Percentiles rank a stretch among this genome's conserved stretches.
Conservation (phyloP, 1,140 invertebrate species). For the Tetragnatha versicolor region DNA sequence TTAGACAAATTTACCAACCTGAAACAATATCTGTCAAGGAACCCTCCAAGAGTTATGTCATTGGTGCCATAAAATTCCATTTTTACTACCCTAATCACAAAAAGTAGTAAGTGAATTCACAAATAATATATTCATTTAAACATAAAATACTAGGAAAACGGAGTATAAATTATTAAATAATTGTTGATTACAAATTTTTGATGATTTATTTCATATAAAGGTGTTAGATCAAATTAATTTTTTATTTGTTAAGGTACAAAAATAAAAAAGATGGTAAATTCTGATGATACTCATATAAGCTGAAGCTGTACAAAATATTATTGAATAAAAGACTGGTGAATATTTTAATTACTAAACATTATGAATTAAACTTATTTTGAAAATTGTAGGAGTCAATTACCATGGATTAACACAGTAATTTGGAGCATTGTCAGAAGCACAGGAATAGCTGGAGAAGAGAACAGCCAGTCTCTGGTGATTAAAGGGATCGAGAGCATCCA, state of each 20-base stretch:
- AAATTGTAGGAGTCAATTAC: constrained; percentile 65
- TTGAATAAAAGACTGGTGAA: too few relatives aligned
- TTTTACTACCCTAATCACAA: constrained; percentile 74
- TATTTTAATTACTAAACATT: too few relatives aligned
- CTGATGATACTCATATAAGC: too few relatives aligned
- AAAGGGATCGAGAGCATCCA: constrained; percentile 83
- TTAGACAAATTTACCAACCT: too few relatives aligned
- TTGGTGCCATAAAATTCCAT: constrained; percentile 96
- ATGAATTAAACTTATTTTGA: not conserved
- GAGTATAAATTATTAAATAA: not conserved
- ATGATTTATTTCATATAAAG: too few relatives aligned
- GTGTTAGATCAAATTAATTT: too few relatives aligned
- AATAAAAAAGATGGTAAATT: too few relatives aligned
- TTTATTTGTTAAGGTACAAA: too few relatives aligned
- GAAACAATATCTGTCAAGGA: constrained; percentile 92
- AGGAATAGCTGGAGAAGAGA: constrained; percentile 90
- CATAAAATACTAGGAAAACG: not conserved
- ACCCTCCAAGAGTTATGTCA: constrained; percentile 93
- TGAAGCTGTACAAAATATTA: too few relatives aligned
- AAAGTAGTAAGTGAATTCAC: not conserved
- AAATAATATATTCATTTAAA: not conserved
- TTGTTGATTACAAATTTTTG: not conserved
- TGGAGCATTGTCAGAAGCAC: constrained; percentile 79
- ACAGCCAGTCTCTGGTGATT: constrained; percentile 89
- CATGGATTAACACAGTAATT: constrained; percentile 89